Conservation (phyloP, 2,797 vertebrate genomes). For the Eurystomus glaucurus region DNA sequence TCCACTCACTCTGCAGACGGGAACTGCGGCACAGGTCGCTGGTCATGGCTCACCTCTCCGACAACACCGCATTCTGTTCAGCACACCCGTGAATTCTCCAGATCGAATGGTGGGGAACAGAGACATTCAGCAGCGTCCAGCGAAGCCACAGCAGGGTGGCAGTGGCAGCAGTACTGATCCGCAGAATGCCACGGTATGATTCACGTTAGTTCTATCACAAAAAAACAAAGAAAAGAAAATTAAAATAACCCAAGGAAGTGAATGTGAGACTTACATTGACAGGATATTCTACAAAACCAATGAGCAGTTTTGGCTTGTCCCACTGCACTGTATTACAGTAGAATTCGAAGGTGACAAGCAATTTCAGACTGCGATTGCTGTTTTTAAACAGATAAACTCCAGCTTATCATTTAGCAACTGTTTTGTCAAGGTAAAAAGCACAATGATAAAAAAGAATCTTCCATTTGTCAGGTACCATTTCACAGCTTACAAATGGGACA, state of each 20-base stretch:
- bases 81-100: fast-evolving
- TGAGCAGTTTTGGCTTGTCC: not conserved
- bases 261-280: not conserved
- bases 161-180: not conserved
- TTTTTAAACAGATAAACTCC: not conserved
- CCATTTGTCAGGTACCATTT: not conserved
- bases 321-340: not conserved
- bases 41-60: not conserved
- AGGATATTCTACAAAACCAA: not conserved
- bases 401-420: not conserved
- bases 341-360: not conserved
- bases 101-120: not conserved
- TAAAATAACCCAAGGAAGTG: not conserved
- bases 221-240: not conserved
- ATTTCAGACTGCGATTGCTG: not conserved
- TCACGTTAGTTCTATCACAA: not conserved
- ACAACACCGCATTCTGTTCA: fast-evolving
- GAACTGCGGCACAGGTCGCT: fast-evolving
- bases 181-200: not conserved
- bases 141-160: fast-evolving
- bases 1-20: not conserved
- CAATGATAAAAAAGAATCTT: not conserved
- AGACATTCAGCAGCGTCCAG: fast-evolving
- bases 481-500: not conserved
- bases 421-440: not conserved